Conservation (phyloP, 2,888 invertebrate species). For the Azorinus chamasolen region DNA sequence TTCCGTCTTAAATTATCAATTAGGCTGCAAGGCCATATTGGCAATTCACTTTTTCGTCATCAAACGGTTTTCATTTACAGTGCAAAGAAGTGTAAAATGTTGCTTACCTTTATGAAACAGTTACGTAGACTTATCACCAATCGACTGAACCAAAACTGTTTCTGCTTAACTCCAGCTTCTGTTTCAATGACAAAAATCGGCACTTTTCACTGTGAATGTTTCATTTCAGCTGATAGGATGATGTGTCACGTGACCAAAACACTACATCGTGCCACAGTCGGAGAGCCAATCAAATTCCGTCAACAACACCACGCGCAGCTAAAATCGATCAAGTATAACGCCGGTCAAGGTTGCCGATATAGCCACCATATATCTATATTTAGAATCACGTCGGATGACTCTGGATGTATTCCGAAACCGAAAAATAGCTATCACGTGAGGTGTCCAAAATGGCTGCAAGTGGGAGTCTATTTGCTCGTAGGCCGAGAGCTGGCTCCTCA, state of each 20-base stretch:
- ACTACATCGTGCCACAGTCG: slow-evolving; percentile 68
- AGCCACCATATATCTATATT: too few relatives aligned
- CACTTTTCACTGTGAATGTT: neutral
- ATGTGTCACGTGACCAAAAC: slow-evolving; percentile 66
- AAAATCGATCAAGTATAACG: slow-evolving; percentile 55
- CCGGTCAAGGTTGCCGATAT: slow-evolving; percentile 21
- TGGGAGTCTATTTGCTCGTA: slow-evolving; percentile 81
- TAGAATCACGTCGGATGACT: neutral
- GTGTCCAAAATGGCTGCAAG: slow-evolving; percentile 78
- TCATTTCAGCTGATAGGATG: slow-evolving; percentile 58
- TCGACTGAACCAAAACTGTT: neutral
- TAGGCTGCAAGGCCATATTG: too few relatives aligned
- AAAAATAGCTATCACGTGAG: slow-evolving; percentile 55
- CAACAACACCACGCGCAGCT: slow-evolving; percentile 15
- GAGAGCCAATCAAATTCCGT: slow-evolving; percentile 64
- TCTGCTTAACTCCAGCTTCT: too few relatives aligned
- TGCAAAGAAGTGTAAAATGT: too few relatives aligned
- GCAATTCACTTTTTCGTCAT: too few relatives aligned
- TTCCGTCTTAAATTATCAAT: too few relatives aligned
- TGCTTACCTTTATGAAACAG: too few relatives aligned
- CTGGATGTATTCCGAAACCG: slow-evolving; percentile 1
- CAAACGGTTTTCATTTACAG: too few relatives aligned
- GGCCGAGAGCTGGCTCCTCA: slow-evolving; percentile 78
- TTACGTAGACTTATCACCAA: too few relatives aligned
- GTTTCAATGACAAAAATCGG: neutral